phyloP scores from a whole-genome alignment of 2,888 invertebrate genomes.

The Drosophila greeni region DNA sequence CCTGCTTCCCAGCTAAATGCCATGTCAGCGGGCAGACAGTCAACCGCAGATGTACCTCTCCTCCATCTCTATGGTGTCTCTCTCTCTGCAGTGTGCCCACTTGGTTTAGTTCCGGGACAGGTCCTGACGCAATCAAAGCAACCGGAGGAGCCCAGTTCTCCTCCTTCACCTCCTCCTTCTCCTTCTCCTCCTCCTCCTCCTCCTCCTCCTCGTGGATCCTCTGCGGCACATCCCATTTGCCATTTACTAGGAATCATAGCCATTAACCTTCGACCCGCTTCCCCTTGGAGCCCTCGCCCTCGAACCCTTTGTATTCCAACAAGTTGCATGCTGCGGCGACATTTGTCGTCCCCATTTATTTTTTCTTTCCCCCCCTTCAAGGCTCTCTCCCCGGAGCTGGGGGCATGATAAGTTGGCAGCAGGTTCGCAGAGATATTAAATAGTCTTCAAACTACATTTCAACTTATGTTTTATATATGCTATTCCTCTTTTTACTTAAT shows the following conservation, averaged over 20 bases:
- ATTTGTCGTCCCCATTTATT: slow-evolving; percentile 18
- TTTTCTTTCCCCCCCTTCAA: slow-evolving; percentile 1
- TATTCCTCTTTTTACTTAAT: not conserved
- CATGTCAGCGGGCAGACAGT: slow-evolving; percentile 29
- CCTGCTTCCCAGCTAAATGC: slow-evolving; percentile 25
- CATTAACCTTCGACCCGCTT: slow-evolving; percentile 14
- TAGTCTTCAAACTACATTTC: not conserved
- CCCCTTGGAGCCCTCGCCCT: not conserved
- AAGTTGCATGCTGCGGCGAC: slow-evolving; percentile 37
- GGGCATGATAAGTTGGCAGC: slow-evolving; percentile 11
- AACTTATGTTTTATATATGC: not conserved
- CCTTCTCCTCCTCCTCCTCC: too few species aligned
- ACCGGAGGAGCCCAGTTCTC: slow-evolving; percentile 1
- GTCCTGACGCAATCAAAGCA: slow-evolving; percentile 36
- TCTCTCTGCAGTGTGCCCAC: slow-evolving; percentile 1
- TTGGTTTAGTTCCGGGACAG: slow-evolving; percentile 29
- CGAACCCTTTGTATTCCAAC: slow-evolving; percentile 28
- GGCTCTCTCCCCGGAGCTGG: slow-evolving; percentile 3
- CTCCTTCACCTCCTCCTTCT: too few species aligned
- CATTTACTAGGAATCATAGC: slow-evolving; percentile 23
- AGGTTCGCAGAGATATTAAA: slow-evolving; percentile 8
- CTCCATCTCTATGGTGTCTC: slow-evolving; percentile 1
- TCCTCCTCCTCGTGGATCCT: too few species aligned
- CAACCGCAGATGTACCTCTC: slow-evolving; percentile 25
- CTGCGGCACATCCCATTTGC: slow-evolving; percentile 19